Conservation (phyloP, 2,888 invertebrate species). For the Drosophila mimica region DNA sequence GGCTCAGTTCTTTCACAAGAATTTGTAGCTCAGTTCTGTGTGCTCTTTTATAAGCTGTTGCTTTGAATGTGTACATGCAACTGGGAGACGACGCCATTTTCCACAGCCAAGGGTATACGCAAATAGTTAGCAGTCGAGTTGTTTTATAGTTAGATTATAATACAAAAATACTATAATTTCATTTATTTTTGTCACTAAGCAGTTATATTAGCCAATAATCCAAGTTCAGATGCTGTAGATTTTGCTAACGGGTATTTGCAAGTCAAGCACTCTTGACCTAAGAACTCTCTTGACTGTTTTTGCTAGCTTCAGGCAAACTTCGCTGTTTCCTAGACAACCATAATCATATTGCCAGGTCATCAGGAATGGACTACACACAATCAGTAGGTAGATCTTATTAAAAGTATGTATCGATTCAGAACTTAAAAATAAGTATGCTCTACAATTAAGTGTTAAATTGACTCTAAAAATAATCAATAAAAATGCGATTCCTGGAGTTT, state of each 20-base stretch:
- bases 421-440: not conserved
- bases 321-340: constrained; percentile 8
- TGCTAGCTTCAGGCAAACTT: not conserved
- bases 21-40: not conserved
- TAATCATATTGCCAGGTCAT: not conserved
- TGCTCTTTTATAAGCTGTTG: not conserved
- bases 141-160: not conserved
- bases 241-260: not conserved
- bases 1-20: constrained; percentile 1
- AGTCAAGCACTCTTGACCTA: not conserved
- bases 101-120: not conserved
- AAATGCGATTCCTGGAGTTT: too few relatives aligned
- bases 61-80: not conserved
- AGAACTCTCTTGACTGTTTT: not conserved
- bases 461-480: not conserved
- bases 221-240: not conserved
- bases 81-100: not conserved
- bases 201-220: not conserved
- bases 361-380: not conserved
- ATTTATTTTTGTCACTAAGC: not conserved
- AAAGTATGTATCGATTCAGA: not conserved
- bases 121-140: not conserved
- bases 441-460: not conserved
- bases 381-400: not conserved
- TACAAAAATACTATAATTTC: not conserved